A percentile compares a stretch with the other conserved stretches of the same genome.
These are phyloP conservation scores for Meiosimyza platycephala DNA, from an alignment of 2,888 invertebrate genomes.

Conservation along the genomic window DNA sequence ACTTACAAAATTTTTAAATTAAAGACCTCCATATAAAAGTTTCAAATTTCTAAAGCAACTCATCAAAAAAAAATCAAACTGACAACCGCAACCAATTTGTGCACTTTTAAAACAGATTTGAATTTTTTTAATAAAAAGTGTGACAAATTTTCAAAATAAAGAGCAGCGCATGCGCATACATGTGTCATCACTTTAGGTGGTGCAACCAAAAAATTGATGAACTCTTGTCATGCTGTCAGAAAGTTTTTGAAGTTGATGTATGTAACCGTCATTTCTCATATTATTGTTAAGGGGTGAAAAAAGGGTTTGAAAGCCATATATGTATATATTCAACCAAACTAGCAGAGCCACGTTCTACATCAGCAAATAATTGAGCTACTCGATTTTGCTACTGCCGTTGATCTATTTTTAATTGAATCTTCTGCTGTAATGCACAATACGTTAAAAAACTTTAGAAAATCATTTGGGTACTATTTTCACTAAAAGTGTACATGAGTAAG, in stretches of 20 bases:
- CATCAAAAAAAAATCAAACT: background rate
- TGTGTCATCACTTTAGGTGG: background rate
- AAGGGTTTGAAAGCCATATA: background rate
- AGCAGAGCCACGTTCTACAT: background rate
- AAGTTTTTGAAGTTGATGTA: background rate
- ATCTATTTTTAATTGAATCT: slow-evolving; percentile 23
- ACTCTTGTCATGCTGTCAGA: slow-evolving; percentile 29
- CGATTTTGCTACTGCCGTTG: slow-evolving; percentile 9
- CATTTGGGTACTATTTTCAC: too few relatives aligned
- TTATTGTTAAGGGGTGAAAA: slow-evolving; percentile 19
- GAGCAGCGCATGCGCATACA: background rate
- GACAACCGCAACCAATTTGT: background rate
- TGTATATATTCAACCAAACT: background rate
- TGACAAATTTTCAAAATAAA: slow-evolving; percentile 13
- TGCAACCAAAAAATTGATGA: slow-evolving; percentile 10
- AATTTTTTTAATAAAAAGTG: slow-evolving; percentile 13
- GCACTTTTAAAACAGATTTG: slow-evolving; percentile 10
- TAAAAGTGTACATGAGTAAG: background rate
- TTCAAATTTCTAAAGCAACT: too few relatives aligned
- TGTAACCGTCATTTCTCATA: slow-evolving; percentile 5
- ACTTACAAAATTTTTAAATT: too few relatives aligned
- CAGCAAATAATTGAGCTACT: slow-evolving; percentile 17
- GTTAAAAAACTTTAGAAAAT: too few relatives aligned
- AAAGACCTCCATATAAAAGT: too few relatives aligned
- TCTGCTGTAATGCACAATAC: slow-evolving; percentile 13